phyloP scores from a whole-genome alignment of 2,888 invertebrate species.

The Beris chalybata region DNA sequence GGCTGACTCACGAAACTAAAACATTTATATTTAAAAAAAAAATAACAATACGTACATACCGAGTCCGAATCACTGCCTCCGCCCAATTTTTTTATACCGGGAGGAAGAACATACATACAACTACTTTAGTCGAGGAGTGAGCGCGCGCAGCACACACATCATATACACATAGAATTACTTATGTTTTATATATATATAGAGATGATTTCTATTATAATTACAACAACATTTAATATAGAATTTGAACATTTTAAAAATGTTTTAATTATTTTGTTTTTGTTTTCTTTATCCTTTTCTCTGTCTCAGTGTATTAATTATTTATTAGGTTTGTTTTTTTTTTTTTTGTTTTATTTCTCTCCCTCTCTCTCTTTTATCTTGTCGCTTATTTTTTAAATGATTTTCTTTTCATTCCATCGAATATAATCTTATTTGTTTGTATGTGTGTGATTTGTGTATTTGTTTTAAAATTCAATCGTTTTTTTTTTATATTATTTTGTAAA shows the following conservation, averaged over 20 bases:
- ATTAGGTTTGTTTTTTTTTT: constrained; percentile 10
- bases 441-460: neutral
- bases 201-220: constrained; percentile 28
- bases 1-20: too few relatives aligned
- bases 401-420: neutral
- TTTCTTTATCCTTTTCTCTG: neutral
- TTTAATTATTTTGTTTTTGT: constrained; percentile 19
- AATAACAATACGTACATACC: too few relatives aligned
- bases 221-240: constrained; percentile 32
- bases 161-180: neutral
- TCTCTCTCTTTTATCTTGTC: constrained; percentile 1
- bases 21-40: too few relatives aligned
- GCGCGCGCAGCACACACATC: too few relatives aligned
- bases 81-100: too few relatives aligned
- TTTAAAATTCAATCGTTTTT: constrained; percentile 4
- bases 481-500: neutral
- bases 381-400: neutral
- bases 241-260: constrained; percentile 33
- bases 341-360: constrained; percentile 5
- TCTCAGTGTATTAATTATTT: constrained; percentile 6
- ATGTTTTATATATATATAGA: constrained; percentile 22
- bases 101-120: too few relatives aligned
- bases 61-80: too few relatives aligned
- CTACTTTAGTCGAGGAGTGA: too few relatives aligned
- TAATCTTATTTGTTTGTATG: neutral